Base-by-base conservation (phyloP, 1,140 invertebrate genomes). In the Aphaenogaster ashmeadi region DNA sequence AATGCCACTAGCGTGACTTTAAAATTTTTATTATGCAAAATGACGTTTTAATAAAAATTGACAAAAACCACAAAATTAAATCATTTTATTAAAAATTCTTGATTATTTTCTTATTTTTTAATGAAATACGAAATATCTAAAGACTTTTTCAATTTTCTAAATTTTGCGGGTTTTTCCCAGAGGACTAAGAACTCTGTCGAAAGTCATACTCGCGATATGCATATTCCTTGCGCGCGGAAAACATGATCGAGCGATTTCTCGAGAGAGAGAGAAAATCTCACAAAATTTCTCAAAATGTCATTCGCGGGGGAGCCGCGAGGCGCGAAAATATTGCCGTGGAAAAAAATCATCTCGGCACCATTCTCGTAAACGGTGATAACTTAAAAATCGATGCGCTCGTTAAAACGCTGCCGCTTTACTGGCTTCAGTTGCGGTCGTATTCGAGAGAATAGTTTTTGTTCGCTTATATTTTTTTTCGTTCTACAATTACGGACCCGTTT, bases 381-480 rank as follows among this genome's bases (percentile, higher is more conserved):
- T 66, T 56, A 66, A 88, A 80, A 86, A 74, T 88, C 87, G 67
- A 88, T 88, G 74, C 74, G 21, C 13, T 75, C 64, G 62, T 85
- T 60, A 80, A 72, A 81, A 81, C n/a, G 66, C 38, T 44, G 38
- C 64, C 50, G 66, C 66, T 81, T 56, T 44, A 15, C 38, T 72
- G 66, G 9, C 36, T 81, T 81, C 7, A 52, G 15, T 67, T 38
- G 44, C 18, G n/a, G 13, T 67, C 36, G n/a, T 56, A 52, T 79
- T 80, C 33, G 50, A 56, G 15, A 33, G 38, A n/a, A 54, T 41
- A 56, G 52, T 75, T 75, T 69, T 81, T 71, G 36, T 81, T 52
- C 47, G 13, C 36, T 38, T 44, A 66, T 11, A 66, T 50, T 81
- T 81, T 54, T 36, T 79, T 8, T 44, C 11, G 27, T 67, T 56